phyloP scores from a whole-genome alignment of 2,888 invertebrate genomes.

The Melanargia galathea region DNA sequence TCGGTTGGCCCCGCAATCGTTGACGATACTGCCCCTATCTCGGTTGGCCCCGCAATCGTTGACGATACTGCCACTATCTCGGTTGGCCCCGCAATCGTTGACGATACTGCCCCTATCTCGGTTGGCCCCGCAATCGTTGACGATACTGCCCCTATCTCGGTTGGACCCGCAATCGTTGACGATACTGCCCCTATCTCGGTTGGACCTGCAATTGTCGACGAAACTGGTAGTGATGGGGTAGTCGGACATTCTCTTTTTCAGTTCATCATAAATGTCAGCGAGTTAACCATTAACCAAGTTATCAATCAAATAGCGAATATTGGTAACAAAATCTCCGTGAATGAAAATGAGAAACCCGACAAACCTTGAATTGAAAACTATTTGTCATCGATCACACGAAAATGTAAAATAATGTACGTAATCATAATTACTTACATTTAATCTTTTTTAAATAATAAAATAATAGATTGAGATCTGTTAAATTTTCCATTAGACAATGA shows the following conservation, averaged over 20 bases:
- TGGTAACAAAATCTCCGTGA: background rate
- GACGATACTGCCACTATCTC: no score
- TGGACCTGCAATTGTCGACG: conserved; percentile 19
- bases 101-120: conserved; percentile 14
- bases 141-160: conserved; percentile 29
- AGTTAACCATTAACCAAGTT: background rate
- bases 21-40: no score
- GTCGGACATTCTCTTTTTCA: background rate
- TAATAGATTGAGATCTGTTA: background rate
- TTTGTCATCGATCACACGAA: background rate
- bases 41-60: no score
- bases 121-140: conserved; percentile 39
- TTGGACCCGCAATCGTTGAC: conserved; percentile 27
- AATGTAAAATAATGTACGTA: background rate
- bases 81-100: conserved; percentile 28
- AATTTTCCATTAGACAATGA: background rate
- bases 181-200: conserved; percentile 21
- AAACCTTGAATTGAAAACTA: background rate
- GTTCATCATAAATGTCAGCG: conserved; percentile 1
- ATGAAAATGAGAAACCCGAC: background rate
- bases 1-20: no score
- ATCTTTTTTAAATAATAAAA: background rate
- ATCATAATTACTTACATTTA: background rate
- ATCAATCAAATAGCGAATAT: conserved; percentile 9
- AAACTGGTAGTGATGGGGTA: background rate